Evolutionary conservation across 2,888 invertebrate species (phyloP).

Genomic region (Oscheius sp.): DNA sequence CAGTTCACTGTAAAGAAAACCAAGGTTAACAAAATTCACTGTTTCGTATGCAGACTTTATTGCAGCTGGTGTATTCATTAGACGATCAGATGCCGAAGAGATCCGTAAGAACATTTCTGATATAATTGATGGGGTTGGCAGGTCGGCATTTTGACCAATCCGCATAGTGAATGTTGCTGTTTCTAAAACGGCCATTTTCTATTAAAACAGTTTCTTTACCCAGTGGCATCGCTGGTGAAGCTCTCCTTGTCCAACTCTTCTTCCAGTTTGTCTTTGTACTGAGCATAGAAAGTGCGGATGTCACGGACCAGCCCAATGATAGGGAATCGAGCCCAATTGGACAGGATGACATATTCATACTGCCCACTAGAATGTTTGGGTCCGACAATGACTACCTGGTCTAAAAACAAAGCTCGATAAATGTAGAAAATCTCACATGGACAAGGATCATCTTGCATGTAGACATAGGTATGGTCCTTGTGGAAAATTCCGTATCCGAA

Average conservation of each 20-base stretch:
- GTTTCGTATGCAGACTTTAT: background rate
- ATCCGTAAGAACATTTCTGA: constrained; percentile 57
- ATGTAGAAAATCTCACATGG: constrained; percentile 47
- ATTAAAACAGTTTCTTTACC: constrained; percentile 37
- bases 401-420: constrained; percentile 29
- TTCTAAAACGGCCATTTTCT: constrained; percentile 25
- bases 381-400: constrained; percentile 57
- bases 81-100: constrained; percentile 45
- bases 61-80: too few species aligned
- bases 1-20: background rate
- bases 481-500: constrained; percentile 62
- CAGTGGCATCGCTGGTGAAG: constrained; percentile 54
- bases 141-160: constrained; percentile 61
- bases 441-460: constrained; percentile 64
- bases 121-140: constrained; percentile 55
- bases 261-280: constrained; percentile 55
- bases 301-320: constrained; percentile 62
- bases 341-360: constrained; percentile 63
- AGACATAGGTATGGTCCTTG: constrained; percentile 53
- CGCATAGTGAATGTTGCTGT: constrained; percentile 52
- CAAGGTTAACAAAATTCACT: too few species aligned
- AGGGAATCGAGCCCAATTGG: constrained; percentile 67
- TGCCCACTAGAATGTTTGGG: constrained; percentile 53
- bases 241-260: constrained; percentile 55
- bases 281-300: constrained; percentile 50